Conservation (phyloP, 2,113 vertebrate species). For the Zosterops hypoxanthus region DNA sequence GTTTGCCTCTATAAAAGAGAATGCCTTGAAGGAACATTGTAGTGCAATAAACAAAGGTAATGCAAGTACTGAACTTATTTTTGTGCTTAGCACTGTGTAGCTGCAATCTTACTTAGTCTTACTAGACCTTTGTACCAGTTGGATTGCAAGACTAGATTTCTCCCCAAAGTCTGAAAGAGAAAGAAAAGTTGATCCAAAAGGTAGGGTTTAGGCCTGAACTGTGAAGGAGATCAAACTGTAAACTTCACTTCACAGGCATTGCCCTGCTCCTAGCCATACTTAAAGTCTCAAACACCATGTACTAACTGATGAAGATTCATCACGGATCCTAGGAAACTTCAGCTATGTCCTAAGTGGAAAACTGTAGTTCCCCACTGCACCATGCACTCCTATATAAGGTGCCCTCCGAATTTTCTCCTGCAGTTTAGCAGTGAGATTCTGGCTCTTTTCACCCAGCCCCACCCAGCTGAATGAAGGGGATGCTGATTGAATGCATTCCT, state of each 20-base stretch:
- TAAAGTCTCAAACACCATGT: not conserved
- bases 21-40: conserved; percentile 31
- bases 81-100: not conserved
- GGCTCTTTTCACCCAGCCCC: not conserved
- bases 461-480: not conserved
- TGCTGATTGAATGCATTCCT: not conserved
- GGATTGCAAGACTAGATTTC: not conserved
- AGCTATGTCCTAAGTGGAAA: not conserved
- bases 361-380: not conserved
- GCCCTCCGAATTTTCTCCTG: not conserved
- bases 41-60: conserved; percentile 2
- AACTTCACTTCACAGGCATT: not conserved
- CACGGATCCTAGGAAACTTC: not conserved
- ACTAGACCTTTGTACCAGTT: not conserved
- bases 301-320: not conserved
- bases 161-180: not conserved
- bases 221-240: not conserved
- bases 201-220: not conserved
- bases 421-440: not conserved
- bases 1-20: not conserved
- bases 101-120: not conserved
- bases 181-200: not conserved
- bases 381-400: not conserved
- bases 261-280: not conserved
- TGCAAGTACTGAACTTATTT: not conserved